phyloP scores from a whole-genome alignment of 2,113 vertebrate species.

The Rousettus leschenaultii region DNA sequence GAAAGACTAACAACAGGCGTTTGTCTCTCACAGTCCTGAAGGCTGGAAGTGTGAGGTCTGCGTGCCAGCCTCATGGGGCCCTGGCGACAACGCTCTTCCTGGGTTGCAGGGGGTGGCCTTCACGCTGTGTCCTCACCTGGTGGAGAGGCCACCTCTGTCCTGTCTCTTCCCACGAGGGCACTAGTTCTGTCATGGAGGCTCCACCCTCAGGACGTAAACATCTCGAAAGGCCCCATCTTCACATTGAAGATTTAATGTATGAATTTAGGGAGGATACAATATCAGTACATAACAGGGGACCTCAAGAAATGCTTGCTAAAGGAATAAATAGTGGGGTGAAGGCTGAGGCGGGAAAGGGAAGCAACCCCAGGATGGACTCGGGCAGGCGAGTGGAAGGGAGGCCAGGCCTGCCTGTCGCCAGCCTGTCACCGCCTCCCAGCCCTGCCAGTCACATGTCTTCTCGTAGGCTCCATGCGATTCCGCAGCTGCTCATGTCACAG shows the following conservation, averaged over 20 bases:
- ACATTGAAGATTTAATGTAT: rapidly evolving
- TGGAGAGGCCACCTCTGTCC: not conserved
- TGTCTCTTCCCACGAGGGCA: not conserved
- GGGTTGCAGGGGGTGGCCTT: not conserved
- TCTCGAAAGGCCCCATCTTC: not conserved
- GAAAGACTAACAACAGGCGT: too few species aligned
- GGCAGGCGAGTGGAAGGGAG: rapidly evolving
- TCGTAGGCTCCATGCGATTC: rapidly evolving
- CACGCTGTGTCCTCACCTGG: not conserved
- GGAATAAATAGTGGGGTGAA: rapidly evolving
- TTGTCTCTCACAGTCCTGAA: not conserved
- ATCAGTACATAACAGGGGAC: not conserved
- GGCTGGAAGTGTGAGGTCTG: not conserved
- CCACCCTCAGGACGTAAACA: too few species aligned
- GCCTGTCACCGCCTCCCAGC: rapidly evolving
- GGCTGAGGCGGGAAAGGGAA: not conserved
- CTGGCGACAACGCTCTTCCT: too few species aligned
- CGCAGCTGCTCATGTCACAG: not conserved
- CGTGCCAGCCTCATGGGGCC: too few species aligned
- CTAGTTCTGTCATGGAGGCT: not conserved
- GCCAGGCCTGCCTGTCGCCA: rapidly evolving
- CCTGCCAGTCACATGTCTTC: rapidly evolving
- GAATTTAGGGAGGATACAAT: not conserved
- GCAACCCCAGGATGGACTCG: rapidly evolving
- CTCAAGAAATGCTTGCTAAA: not conserved